Evolutionary conservation across 2,113 vertebrate genomes (phyloP), one percentile per base, ranked within the genome.

Genomic region (Turnix velox): DNA sequence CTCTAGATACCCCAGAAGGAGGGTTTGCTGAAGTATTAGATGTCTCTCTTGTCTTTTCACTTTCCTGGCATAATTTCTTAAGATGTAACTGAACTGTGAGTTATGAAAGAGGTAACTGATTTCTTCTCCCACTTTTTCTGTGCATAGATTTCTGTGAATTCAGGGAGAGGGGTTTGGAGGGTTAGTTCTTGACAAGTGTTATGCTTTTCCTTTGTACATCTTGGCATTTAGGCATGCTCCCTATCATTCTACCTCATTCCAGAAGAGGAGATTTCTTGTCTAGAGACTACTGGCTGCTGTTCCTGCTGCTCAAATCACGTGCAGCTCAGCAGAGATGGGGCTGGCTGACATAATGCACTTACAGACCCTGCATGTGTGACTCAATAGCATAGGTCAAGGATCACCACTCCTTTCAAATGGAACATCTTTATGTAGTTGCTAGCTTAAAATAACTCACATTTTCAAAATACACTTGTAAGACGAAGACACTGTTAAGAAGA

Each of bases 271-370:
- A 28, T 59, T 45, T 71, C 51, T 19, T 57, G 24, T n/a, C 39
- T 49, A 6, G 28, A 61, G 78, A 27, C 16, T 25, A 35, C 4
- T 35, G 30, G 30, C 59, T 54, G 30, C 67, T 30, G 24, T 51
- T 45, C 24, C 33, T 61, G 16, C 39, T 62, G 18, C 15, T 69
- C 42, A 52, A 57, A 52, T 37, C 40, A 25, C 0, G 0, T 39
- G 35, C 58, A 66, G 33, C 68, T 73, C 37, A 71, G 10, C 5
- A 1, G 33, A 59, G 42, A 28, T 28, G 23, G 23, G 16, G 28
- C 37, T 48, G 30, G 9, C 23, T 42, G n/a, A 30, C 72, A 57
- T 9, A 28, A 12, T 3, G 39, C 35, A 49, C 30, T 42, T 58
- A 31, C 8, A 69, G 48, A 39, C 65, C 51, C 51, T 71, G n/a